Evolutionary conservation across 2,113 vertebrate species (phyloP).

Genomic region (Chinchilla lanigera): DNA sequence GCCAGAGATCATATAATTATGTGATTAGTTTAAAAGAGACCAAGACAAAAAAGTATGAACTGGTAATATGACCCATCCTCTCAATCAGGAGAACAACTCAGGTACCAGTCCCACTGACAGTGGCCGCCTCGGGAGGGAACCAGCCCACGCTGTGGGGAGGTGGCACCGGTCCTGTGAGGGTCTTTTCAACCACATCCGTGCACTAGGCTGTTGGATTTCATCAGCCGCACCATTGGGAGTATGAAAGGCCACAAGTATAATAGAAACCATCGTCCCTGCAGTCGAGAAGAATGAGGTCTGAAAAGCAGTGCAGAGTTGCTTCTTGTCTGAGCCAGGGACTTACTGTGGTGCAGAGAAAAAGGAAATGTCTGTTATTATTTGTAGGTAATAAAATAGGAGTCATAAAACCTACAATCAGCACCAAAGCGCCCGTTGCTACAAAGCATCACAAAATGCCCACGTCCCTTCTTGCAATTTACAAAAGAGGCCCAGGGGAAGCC

Average conservation of each 20-base stretch:
- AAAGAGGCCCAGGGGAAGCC: not conserved
- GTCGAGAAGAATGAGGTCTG: slow-evolving; percentile 50
- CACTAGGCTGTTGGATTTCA: not conserved
- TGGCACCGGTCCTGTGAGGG: not conserved
- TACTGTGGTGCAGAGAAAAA: slow-evolving; percentile 6
- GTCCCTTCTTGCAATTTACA: not conserved
- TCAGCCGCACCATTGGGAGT: slow-evolving; percentile 16
- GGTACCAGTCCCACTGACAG: not conserved
- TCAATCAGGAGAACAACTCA: slow-evolving; percentile 13
- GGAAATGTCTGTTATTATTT: slow-evolving; percentile 56
- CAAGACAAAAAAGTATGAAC: slow-evolving; percentile 52
- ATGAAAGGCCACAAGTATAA: slow-evolving; percentile 58
- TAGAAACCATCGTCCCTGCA: slow-evolving; percentile 52
- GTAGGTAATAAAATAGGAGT: slow-evolving; percentile 56
- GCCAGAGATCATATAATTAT: slow-evolving; percentile 27
- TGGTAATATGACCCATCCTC: slow-evolving; percentile 51
- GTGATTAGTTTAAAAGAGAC: slow-evolving; percentile 51
- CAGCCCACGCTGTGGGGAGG: not conserved
- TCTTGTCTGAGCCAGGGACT: slow-evolving; percentile 43
- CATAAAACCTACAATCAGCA: slow-evolving; percentile 56
- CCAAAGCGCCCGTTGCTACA: slow-evolving; percentile 42
- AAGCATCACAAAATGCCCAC: slow-evolving; percentile 46
- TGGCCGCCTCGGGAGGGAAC: not conserved
- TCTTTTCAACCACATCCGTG: slow-evolving; percentile 49
- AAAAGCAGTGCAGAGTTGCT: slow-evolving; percentile 35